Percentiles rank a stretch among this genome's conserved stretches.
phyloP scores from a whole-genome alignment of 2,888 invertebrate genomes.

The Xestoiulus laeticollis region DNA sequence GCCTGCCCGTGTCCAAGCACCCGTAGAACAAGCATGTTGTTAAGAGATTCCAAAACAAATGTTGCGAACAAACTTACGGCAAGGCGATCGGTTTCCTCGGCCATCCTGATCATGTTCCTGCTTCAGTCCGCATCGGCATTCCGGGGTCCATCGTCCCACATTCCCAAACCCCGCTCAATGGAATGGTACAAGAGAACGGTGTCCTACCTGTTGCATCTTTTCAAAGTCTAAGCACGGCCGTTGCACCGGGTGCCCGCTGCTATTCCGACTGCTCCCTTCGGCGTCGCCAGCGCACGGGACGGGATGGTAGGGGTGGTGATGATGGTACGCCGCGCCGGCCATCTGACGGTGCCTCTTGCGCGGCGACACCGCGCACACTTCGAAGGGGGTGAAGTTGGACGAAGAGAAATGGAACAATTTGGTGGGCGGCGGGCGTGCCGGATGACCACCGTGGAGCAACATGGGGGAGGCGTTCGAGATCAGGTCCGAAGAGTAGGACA shows the following conservation, averaged over 20 bases:
- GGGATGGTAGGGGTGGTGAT: slow-evolving; percentile 50
- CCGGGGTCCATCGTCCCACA: background rate
- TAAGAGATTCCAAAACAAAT: too few relatives aligned
- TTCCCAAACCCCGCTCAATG: background rate
- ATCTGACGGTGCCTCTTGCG: slow-evolving; percentile 72
- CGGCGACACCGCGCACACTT: slow-evolving; percentile 67
- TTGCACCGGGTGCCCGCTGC: slow-evolving; percentile 70
- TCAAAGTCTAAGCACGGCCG: slow-evolving; percentile 94
- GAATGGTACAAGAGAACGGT: slow-evolving; percentile 38
- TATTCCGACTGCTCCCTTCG: slow-evolving; percentile 57
- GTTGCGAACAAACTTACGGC: too few relatives aligned
- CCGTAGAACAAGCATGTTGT: background rate
- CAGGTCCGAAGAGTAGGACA: slow-evolving; percentile 42
- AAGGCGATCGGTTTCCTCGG: too few relatives aligned
- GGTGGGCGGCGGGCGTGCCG: slow-evolving; percentile 67
- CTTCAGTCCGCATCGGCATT: background rate
- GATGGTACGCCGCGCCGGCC: slow-evolving; percentile 55
- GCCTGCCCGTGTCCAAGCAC: background rate
- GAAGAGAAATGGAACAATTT: slow-evolving; percentile 65
- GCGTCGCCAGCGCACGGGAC: slow-evolving; percentile 14
- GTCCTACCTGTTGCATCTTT: slow-evolving; percentile 92
- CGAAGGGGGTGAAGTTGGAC: slow-evolving; percentile 60
- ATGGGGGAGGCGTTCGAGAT: slow-evolving; percentile 27
- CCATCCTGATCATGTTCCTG: too few relatives aligned
- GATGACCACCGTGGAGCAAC: slow-evolving; percentile 27